Conservation (phyloP, 2,888 invertebrate species). For the Chymomyza fuscimana region DNA sequence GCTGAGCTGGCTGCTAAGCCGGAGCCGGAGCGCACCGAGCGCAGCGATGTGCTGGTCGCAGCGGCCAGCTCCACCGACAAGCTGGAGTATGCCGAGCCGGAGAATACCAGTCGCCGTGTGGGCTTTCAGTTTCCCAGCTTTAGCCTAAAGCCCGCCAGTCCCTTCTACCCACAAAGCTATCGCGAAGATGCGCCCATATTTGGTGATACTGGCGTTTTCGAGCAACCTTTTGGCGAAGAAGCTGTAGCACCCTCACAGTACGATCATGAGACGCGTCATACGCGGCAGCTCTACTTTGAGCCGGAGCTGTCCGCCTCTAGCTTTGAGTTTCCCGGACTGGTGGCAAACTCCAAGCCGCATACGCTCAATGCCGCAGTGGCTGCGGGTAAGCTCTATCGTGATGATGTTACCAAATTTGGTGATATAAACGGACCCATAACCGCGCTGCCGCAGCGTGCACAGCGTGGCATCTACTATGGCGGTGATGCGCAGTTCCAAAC, state of each 20-base stretch:
- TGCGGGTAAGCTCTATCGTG: slow-evolving; percentile 75
- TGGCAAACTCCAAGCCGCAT: slow-evolving; percentile 76
- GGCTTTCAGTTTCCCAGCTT: slow-evolving; percentile 79
- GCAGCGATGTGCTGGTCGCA: slow-evolving; percentile 59
- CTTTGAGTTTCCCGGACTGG: slow-evolving; percentile 77
- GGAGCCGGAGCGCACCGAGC: slow-evolving; percentile 67
- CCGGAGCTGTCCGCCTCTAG: slow-evolving; percentile 65
- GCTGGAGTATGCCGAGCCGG: slow-evolving; percentile 66
- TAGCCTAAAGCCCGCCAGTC: slow-evolving; percentile 75
- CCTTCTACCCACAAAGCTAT: slow-evolving; percentile 79
- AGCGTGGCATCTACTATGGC: slow-evolving; percentile 76
- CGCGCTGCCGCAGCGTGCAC: slow-evolving; percentile 75
- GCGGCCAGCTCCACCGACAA: slow-evolving; percentile 54
- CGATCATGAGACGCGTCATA: slow-evolving; percentile 74
- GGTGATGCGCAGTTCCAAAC: slow-evolving; percentile 75
- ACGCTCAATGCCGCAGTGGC: slow-evolving; percentile 64
- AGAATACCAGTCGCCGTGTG: slow-evolving; percentile 76
- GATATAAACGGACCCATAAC: slow-evolving; percentile 80
- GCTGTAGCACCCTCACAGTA: slow-evolving; percentile 49
- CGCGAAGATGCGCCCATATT: slow-evolving; percentile 78
- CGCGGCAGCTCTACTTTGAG: slow-evolving; percentile 75
- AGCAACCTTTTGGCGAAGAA: slow-evolving; percentile 75
- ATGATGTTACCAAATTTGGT: slow-evolving; percentile 80
- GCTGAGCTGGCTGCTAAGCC: slow-evolving; percentile 54
- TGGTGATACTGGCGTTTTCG: slow-evolving; percentile 70